Base-by-base conservation (phyloP, 2,888 invertebrate genomes). In the Lampropteryx suffumata region DNA sequence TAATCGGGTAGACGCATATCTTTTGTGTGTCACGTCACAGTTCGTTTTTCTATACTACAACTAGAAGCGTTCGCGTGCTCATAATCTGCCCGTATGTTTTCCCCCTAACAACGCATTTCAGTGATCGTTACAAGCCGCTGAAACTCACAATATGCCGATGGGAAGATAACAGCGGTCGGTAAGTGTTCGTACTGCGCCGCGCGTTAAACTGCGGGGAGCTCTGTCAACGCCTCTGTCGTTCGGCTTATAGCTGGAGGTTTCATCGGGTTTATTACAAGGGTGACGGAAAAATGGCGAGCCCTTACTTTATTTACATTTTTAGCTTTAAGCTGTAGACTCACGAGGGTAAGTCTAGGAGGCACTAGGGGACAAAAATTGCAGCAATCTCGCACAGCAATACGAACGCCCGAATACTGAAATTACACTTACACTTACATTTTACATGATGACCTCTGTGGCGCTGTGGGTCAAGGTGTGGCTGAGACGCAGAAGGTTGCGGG, bases 71-170 rank as follows among this genome's bases (percentile, higher is more conserved):
- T 21, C 3, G 14, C 57, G 62, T 41, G 6, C 61, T 36, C 10
- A 71, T 59, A 67, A 61, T 29, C 13, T 10, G 3, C 28, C 70
- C 79, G 76, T 84, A 55, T 64, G 61, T 77, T 62, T 49, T 52
- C 46, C 24, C 52, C 55, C 51, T 57, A 54, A 58, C 59, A 59
- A 60, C 59, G 61, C 67, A 63, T 65, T 73, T 61, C 58, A 59
- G 65, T 66, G 73, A 73, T 75, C 81, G 82, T 79, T 77, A 84
- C 82, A 80, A 78, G 76, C 71, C 74, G 71, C 78, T 76, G 78
- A 86, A 86, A 82, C 82, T 76, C 83, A 84, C 86, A 87, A 85
- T 84, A 86, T 81, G 86, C 76, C 73, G 86, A 87, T 84, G 82
- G 82, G 77, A 73, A 82, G 86, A 85, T 85, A 86, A 85, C 84